phyloP scores from a whole-genome alignment of 2,113 vertebrate genomes.

The Onychorhynchus coronatus region DNA sequence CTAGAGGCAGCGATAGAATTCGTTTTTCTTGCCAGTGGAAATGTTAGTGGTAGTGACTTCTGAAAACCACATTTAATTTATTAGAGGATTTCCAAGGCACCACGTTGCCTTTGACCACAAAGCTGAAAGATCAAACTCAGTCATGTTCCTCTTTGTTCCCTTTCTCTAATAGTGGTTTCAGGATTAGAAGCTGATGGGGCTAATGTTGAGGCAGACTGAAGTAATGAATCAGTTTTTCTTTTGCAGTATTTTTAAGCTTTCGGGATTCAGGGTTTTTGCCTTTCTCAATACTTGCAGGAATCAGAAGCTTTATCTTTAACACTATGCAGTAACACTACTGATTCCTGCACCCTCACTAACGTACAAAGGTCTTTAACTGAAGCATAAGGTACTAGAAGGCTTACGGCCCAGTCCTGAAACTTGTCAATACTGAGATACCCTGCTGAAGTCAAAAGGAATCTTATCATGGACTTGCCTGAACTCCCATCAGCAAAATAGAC shows the following conservation, averaged over 20 bases:
- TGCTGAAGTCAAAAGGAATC: background rate
- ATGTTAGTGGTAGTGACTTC: background rate
- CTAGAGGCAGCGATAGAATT: fast-evolving
- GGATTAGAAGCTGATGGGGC: background rate
- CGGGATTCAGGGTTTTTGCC: background rate
- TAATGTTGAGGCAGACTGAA: background rate
- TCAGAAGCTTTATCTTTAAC: background rate
- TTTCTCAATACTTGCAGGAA: background rate
- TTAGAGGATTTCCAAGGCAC: background rate
- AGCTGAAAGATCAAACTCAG: background rate
- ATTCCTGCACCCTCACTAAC: background rate
- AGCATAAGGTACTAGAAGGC: background rate
- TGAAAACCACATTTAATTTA: background rate
- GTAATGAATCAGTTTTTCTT: background rate
- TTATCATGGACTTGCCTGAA: background rate
- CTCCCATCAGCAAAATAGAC: background rate
- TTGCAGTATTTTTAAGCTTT: background rate
- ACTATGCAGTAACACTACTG: background rate
- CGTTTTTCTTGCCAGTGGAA: background rate
- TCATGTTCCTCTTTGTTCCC: background rate
- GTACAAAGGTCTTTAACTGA: background rate
- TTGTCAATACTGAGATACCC: background rate
- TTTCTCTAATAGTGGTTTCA: background rate
- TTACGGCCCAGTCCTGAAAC: background rate
- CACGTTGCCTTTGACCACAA: background rate